Conservation (phyloP, 2,888 invertebrate species). For the Apotomis turbidana region DNA sequence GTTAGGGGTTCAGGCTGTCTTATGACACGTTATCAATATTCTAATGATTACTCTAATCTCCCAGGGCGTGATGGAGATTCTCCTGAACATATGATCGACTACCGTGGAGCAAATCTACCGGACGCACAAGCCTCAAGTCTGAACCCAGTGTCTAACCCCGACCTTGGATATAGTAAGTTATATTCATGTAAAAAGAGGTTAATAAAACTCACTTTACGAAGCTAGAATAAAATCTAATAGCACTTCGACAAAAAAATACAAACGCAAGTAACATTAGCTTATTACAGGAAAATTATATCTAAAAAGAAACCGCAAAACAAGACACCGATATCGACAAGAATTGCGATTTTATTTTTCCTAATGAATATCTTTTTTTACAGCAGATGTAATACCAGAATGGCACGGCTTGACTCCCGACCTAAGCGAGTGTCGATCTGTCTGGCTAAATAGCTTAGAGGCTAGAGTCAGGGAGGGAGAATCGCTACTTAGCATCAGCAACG, state of each 20-base stretch:
- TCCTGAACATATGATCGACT: slow-evolving; percentile 72
- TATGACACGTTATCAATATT: too few relatives aligned
- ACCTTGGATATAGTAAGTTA: slow-evolving; percentile 67
- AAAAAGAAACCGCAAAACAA: too few relatives aligned
- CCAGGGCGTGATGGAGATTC: slow-evolving; percentile 74
- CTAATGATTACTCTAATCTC: too few relatives aligned
- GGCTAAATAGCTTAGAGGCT: slow-evolving; percentile 93
- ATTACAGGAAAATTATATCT: too few relatives aligned
- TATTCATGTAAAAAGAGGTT: too few relatives aligned
- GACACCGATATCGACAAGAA: background rate
- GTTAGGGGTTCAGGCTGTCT: too few relatives aligned
- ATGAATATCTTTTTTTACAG: slow-evolving; percentile 51
- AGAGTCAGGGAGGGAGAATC: slow-evolving; percentile 90
- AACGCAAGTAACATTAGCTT: too few relatives aligned
- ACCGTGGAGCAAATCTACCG: slow-evolving; percentile 59
- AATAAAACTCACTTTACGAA: too few relatives aligned
- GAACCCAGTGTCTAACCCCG: slow-evolving; percentile 58
- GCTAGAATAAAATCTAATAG: too few relatives aligned
- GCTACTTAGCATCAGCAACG: slow-evolving; percentile 91
- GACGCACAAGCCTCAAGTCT: slow-evolving; percentile 64
- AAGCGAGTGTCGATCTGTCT: slow-evolving; percentile 94
- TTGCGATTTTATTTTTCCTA: background rate
- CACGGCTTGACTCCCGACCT: slow-evolving; percentile 91
- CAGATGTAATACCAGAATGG: slow-evolving; percentile 85
- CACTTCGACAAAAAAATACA: too few relatives aligned